Evolutionary conservation across 2,888 invertebrate species (phyloP).

Genomic region (Meloe dianella): DNA sequence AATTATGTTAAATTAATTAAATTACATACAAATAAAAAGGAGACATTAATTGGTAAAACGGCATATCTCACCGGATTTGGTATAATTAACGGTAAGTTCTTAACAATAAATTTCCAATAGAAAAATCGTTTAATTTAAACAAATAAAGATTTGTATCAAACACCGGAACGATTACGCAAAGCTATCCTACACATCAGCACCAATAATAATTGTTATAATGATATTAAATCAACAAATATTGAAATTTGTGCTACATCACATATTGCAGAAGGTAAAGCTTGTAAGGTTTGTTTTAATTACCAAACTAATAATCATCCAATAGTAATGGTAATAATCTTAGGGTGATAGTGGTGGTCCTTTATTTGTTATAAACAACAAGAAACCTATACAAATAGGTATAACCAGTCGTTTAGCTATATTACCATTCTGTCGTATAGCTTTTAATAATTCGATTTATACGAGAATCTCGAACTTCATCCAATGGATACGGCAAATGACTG

Average conservation of each 20-base stretch:
- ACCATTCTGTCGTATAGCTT: not conserved
- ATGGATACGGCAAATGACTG: not conserved
- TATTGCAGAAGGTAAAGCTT: constrained; percentile 55
- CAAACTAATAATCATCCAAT: too few relatives aligned
- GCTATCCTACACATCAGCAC: constrained; percentile 51
- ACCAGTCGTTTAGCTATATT: constrained; percentile 46
- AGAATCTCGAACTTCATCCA: not conserved
- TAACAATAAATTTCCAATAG: not conserved
- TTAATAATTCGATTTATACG: not conserved
- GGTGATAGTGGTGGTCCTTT: constrained; percentile 56
- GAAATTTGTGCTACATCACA: constrained; percentile 54
- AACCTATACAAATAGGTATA: constrained; percentile 52
- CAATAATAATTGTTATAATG: constrained; percentile 48
- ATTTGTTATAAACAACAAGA: constrained; percentile 46
- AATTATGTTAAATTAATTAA: constrained; percentile 47
- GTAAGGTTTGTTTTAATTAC: constrained; percentile 53
- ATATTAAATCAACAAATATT: constrained; percentile 34
- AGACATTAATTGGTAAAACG: constrained; percentile 51
- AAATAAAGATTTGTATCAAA: constrained; percentile 48
- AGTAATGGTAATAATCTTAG: constrained; percentile 44
- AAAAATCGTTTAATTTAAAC: constrained; percentile 14
- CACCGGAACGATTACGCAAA: constrained; percentile 49
- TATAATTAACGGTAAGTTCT: constrained; percentile 50
- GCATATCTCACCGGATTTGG: constrained; percentile 55
- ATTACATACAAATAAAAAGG: constrained; percentile 49